Evolutionary conservation across 2,113 vertebrate genomes (phyloP).

Genomic region (Caloenas nicobarica): DNA sequence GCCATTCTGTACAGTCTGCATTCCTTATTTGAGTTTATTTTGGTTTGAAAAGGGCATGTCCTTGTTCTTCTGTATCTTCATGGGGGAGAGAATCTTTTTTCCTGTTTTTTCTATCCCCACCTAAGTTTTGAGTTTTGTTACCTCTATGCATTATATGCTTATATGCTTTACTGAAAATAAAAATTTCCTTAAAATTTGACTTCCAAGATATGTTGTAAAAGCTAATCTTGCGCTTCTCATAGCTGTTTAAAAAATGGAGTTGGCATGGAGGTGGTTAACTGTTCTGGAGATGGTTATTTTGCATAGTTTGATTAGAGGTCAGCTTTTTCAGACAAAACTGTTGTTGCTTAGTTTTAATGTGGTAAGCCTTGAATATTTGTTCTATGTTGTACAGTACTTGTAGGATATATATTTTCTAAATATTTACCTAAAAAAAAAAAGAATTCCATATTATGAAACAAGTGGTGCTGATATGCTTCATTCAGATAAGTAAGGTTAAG

Average conservation of each 20-base stretch:
- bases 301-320: background rate
- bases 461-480: background rate
- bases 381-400: background rate
- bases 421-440: background rate
- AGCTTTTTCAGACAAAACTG: background rate
- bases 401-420: background rate
- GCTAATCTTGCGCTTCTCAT: background rate
- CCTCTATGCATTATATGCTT: background rate
- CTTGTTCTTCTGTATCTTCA: background rate
- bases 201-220: background rate
- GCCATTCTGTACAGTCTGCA: background rate
- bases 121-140: background rate
- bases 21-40: background rate
- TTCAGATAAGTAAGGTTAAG: background rate
- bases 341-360: background rate
- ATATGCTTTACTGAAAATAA: background rate
- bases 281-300: background rate
- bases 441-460: background rate
- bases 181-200: background rate
- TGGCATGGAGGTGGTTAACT: background rate
- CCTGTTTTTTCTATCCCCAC: background rate
- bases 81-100: background rate
- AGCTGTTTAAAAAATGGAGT: background rate
- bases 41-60: background rate
- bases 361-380: background rate